phyloP scores from a whole-genome alignment of 1,140 invertebrate genomes.

The Lepeophtheirus salmonis region DNA sequence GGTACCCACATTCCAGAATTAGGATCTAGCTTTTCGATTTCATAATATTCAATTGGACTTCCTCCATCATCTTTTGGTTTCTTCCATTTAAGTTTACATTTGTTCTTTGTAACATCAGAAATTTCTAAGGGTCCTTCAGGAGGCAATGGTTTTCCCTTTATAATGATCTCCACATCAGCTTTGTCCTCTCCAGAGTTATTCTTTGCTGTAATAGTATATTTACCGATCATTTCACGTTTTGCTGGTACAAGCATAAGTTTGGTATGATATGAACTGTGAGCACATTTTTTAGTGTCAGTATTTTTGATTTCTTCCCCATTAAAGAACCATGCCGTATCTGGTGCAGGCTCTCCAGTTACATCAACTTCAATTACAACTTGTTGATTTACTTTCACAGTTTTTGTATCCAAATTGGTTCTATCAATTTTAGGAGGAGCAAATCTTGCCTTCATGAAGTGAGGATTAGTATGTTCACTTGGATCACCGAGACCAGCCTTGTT shows the following conservation, averaged over 20 bases:
- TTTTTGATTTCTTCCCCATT: slow-evolving; percentile 37
- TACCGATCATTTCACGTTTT: slow-evolving; percentile 59
- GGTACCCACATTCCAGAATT: slow-evolving; percentile 77
- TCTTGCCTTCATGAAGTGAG: slow-evolving; percentile 82
- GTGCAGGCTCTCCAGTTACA: slow-evolving; percentile 70
- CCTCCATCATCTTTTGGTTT: slow-evolving; percentile 78
- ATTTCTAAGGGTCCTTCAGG: slow-evolving; percentile 58
- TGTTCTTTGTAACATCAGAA: slow-evolving; percentile 73
- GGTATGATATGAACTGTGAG: slow-evolving; percentile 63
- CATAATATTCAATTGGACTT: slow-evolving; percentile 76
- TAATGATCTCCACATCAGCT: slow-evolving; percentile 63
- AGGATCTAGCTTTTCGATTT: slow-evolving; percentile 91
- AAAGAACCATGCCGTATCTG: slow-evolving; percentile 61
- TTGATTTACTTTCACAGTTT: slow-evolving; percentile 62
- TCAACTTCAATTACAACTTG: slow-evolving; percentile 67
- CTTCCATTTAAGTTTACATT: slow-evolving; percentile 80
- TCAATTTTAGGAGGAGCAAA: slow-evolving; percentile 87
- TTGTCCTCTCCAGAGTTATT: slow-evolving; percentile 78
- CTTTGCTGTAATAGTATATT: slow-evolving; percentile 65
- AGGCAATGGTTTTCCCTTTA: slow-evolving; percentile 37
- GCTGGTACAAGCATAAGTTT: slow-evolving; percentile 54
- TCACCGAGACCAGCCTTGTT: slow-evolving; percentile 92
- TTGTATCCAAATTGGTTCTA: slow-evolving; percentile 69
- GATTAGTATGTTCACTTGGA: slow-evolving; percentile 79
- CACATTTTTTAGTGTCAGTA: slow-evolving; percentile 38